A percentile compares a stretch with the other conserved stretches of the same genome.
phyloP scores from a whole-genome alignment of 2,113 vertebrate species.

The Chiloscyllium plagiosum region DNA sequence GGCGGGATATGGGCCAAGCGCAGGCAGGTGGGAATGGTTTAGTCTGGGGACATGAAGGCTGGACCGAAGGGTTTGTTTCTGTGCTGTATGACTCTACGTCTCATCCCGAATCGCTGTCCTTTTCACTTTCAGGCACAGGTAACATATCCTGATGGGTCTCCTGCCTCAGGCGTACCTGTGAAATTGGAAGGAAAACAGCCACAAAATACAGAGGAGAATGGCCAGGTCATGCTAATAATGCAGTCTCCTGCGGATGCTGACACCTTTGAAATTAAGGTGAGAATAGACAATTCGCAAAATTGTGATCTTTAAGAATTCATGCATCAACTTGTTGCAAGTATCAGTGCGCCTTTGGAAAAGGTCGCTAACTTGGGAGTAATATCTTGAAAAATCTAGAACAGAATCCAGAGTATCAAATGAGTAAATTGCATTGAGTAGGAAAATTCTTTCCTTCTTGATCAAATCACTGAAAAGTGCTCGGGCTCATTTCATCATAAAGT shows the following conservation, averaged over 20 bases:
- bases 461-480: background rate
- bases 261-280: background rate
- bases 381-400: background rate
- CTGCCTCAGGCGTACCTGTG: background rate
- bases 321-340: background rate
- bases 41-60: no score
- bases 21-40: no score
- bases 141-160: background rate
- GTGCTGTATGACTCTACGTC: no score
- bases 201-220: background rate
- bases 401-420: background rate
- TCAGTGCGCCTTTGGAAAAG: background rate
- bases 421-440: background rate
- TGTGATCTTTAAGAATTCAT: background rate
- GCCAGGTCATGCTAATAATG: background rate
- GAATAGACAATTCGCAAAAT: background rate
- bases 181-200: background rate
- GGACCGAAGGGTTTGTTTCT: no score
- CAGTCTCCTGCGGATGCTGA: background rate
- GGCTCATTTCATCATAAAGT: background rate
- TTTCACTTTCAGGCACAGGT: background rate
- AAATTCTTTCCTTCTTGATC: background rate
- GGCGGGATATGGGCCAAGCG: no score
- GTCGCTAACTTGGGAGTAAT: background rate
- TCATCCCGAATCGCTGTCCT: background rate